Base-by-base conservation (phyloP, 2,113 vertebrate genomes). In the Crocuta crocuta region DNA sequence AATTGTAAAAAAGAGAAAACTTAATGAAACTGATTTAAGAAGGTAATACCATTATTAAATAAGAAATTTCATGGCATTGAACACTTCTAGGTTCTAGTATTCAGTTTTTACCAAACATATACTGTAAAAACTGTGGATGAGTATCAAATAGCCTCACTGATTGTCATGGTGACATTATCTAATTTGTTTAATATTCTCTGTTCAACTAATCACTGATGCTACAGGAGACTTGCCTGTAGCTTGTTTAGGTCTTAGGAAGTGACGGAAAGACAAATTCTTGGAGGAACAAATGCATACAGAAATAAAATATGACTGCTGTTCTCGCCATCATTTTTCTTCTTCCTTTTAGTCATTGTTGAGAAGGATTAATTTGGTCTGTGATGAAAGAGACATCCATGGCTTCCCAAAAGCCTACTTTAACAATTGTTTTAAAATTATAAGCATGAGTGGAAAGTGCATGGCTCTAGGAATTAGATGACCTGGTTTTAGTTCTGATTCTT, bases 151-250 rank as follows among this genome's bases (percentile, higher is more conserved):
- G 24, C 35, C 26, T 90, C 13, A 15, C 4, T 61, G 45, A 76
- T 97, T 97, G 91, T 80, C 84, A 94, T 93, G 73, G 91, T 63
- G 26, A 95, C 53, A 33, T 91, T 93, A 91, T 95, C 35, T 95
- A 35, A 39, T 87, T 89, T 96, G 43, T 92, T 97, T 87, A 63
- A 19, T 93, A 80, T 87, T 95, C 17, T 98, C 11, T 90, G n/a
- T 92, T 70, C 17, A 82, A n/a, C 26, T 95, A 90, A 96, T 73
- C 58, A 92, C 16, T 66, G 68, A 71, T 80, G 65, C 35, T 93
- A 3, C 21, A 85, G 55, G 86, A 89, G 35, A 45, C 24, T 90
- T 94, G 65, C 50, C 26, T 96, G 53, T 87, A 78, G 88, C 83
- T 96, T 92, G 43, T 85, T 94, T 88, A 39, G 61, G 24, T 17